phyloP scores from a whole-genome alignment of 2,113 vertebrate genomes.

The Cavia porcellus region DNA sequence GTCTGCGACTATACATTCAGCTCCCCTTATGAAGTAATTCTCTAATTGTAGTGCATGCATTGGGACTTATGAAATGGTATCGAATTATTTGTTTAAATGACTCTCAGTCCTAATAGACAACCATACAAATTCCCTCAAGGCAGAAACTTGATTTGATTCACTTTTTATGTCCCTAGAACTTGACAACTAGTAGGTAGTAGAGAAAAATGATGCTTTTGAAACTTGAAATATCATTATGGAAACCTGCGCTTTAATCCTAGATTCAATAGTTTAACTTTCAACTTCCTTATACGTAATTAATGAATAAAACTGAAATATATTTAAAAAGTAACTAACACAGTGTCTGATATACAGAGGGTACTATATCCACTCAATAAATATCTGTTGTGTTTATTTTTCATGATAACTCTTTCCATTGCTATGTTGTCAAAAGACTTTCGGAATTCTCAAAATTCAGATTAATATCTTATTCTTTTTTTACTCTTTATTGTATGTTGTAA shows the following conservation, averaged over 20 bases:
- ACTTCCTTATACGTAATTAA: conserved; percentile 1
- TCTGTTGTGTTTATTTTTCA: conserved; percentile 45
- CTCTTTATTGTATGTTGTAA: conserved; percentile 21
- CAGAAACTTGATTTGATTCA: neutral
- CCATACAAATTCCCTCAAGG: neutral
- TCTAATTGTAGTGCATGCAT: neutral
- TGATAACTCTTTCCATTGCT: neutral
- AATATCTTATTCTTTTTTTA: conserved; percentile 41
- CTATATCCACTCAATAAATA: neutral
- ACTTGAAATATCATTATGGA: neutral
- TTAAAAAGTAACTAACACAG: neutral
- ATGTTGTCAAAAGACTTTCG: conserved; percentile 48
- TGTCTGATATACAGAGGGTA: neutral
- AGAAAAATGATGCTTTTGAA: neutral
- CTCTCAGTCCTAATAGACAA: neutral
- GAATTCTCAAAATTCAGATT: conserved; percentile 36
- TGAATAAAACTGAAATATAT: neutral
- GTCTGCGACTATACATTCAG: neutral
- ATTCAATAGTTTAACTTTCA: neutral
- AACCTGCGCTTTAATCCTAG: neutral
- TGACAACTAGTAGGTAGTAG: neutral
- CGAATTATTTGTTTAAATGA: neutral
- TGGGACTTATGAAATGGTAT: neutral
- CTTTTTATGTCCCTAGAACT: neutral
- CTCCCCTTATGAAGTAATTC: neutral